Base-by-base conservation (phyloP, 2,113 vertebrate species). In the Gasterosteus nipponicus region DNA sequence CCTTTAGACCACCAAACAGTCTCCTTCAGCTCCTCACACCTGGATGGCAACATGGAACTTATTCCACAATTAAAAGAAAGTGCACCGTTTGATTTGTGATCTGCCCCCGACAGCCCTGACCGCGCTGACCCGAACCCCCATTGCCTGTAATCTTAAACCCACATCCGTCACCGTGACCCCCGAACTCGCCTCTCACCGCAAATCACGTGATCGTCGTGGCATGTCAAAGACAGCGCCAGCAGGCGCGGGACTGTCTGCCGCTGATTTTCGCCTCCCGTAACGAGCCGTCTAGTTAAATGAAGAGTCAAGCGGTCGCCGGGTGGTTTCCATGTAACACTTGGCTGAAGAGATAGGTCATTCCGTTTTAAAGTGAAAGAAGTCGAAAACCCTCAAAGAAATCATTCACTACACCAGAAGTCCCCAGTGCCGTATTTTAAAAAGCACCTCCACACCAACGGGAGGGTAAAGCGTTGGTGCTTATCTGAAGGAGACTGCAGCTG, bases 171-270 rank as follows among this genome's bases (percentile, higher is more conserved):
- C 60, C 35, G 9, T 78, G 87, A 92, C 85, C 87, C 63, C 65
- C 81, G 82, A 92, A 77, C 74, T 71, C 39, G 57, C 69, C 68
- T 85, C 81, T 88, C 64, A 75, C 71, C 35, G 29, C 75, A 68
- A 88, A 84, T 84, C 86, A 87, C 86, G 70, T 91, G 90, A 86
- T 66, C 78, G 78, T 74, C 59, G 65, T 66, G 78, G 82, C 57
- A 46, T 67, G 84, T 89, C 29, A 78, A 73, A 83, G 63, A n/a
- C 63, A 47, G 29, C 44, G 44, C 44, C 44, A 33, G 44, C 29
- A 64, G 41, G 41, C 22, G 61, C 41, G 46, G 22, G 61, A 69
- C 59, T 22, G 51, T 15, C 70, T 73, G 64, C 57, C 59, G 70
- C 51, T 35, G 68, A 68, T 44, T 22, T 35, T 60, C 39, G 33